These are phyloP conservation scores for Epsilonema sp. DNA, from an alignment of 2,888 invertebrate genomes.

Conservation along the genomic window DNA sequence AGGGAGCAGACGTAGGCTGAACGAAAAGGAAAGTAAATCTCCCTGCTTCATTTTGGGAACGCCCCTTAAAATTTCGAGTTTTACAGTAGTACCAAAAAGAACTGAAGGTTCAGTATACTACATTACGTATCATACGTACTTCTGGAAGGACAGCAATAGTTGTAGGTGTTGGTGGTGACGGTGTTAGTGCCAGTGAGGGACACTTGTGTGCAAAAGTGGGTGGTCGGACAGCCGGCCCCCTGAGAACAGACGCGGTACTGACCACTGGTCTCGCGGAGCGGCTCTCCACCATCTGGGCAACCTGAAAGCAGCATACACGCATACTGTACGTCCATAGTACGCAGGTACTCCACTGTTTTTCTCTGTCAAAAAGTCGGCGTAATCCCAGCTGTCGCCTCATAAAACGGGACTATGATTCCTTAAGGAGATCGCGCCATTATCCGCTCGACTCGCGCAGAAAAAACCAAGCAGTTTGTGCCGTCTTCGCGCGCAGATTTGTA, in stretches of 20 bases:
- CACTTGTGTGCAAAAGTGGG: neutral
- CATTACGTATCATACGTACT: too few relatives aligned
- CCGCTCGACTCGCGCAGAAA: too few relatives aligned
- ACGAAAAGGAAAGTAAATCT: neutral
- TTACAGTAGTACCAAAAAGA: neutral
- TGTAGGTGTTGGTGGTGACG: neutral
- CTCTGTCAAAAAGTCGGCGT: neutral
- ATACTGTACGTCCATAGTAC: too few relatives aligned
- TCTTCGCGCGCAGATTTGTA: too few relatives aligned
- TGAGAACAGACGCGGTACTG: neutral
- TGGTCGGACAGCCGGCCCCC: neutral
- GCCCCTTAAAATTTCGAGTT: neutral
- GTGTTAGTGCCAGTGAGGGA: neutral
- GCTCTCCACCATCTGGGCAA: neutral
- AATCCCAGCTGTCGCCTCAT: neutral
- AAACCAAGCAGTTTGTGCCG: too few relatives aligned
- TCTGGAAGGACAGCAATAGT: slow-evolving; percentile 2
- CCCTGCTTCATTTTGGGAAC: neutral
- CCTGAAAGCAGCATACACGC: neutral
- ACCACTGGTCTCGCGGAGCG: neutral
- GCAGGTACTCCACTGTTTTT: too few relatives aligned
- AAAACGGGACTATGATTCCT: too few relatives aligned
- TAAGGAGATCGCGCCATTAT: too few relatives aligned
- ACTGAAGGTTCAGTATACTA: neutral
- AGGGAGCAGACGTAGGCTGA: neutral